Conservation (phyloP, 2,113 vertebrate species). For the Theristicus caerulescens region DNA sequence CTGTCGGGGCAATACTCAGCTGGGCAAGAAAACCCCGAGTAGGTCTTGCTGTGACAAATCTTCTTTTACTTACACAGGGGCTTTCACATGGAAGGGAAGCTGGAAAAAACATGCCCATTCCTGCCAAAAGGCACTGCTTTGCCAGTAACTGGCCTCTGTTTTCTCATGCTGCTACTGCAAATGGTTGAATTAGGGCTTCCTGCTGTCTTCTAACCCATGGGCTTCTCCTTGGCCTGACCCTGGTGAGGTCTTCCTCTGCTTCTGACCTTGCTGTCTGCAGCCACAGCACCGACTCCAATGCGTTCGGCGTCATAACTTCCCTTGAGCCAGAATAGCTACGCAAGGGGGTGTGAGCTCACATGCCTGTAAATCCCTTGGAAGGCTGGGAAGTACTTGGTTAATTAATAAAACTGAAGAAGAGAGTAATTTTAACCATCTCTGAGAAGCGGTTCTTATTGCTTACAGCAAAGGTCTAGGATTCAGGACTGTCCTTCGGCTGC, state of each 20-base stretch:
- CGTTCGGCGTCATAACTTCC: not conserved
- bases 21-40: not conserved
- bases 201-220: not conserved
- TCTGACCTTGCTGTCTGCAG: not conserved
- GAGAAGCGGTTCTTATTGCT: not conserved
- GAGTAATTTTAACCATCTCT: not conserved
- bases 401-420: not conserved
- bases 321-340: not conserved
- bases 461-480: not conserved
- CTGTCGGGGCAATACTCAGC: not conserved
- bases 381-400: not conserved
- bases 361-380: not conserved
- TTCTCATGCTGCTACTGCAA: not conserved
- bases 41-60: not conserved
- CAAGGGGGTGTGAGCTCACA: not conserved
- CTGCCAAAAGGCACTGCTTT: not conserved
- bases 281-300: fast-evolving
- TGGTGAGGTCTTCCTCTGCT: not conserved
- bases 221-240: not conserved
- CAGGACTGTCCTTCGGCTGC: fast-evolving
- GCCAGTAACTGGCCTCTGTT: slow-evolving; percentile 1
- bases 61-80: not conserved
- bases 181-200: not conserved
- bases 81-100: not conserved
- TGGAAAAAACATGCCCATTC: slow-evolving; percentile 2